These are phyloP conservation scores for Arothron firmamentum DNA, from an alignment of 2,113 vertebrate genomes.

Conservation along the genomic window DNA sequence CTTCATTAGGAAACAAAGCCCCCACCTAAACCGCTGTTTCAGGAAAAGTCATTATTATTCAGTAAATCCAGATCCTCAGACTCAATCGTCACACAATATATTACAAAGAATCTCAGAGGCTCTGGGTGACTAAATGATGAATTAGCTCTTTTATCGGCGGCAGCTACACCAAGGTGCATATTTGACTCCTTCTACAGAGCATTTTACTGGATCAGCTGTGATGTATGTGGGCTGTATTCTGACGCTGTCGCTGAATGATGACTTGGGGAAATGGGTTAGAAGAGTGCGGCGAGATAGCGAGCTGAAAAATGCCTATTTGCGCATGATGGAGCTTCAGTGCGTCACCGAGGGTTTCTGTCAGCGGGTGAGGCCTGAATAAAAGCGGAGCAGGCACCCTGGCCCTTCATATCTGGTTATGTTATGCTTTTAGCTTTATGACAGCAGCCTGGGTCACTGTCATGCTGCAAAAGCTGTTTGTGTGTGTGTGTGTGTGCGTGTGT, in stretches of 20 bases:
- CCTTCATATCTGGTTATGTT: slow-evolving; percentile 45
- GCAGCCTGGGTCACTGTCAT: slow-evolving; percentile 50
- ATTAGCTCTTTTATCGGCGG: slow-evolving; percentile 61
- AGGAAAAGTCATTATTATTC: slow-evolving; percentile 17
- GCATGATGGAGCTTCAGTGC: slow-evolving; percentile 30
- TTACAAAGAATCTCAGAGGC: slow-evolving; percentile 34
- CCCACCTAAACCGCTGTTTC: background rate
- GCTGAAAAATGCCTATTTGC: slow-evolving; percentile 57
- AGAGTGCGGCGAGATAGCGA: slow-evolving; percentile 33
- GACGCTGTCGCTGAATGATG: slow-evolving; percentile 57
- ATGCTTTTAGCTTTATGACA: slow-evolving; percentile 51
- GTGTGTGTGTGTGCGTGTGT: background rate
- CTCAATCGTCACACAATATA: slow-evolving; percentile 27
- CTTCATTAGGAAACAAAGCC: slow-evolving; percentile 14
- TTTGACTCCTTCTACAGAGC: slow-evolving; percentile 52
- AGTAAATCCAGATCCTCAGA: slow-evolving; percentile 27
- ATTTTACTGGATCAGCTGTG: slow-evolving; percentile 49
- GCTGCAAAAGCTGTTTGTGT: slow-evolving; percentile 12
- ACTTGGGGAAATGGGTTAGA: slow-evolving; percentile 66
- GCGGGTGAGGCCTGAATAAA: slow-evolving; percentile 45
- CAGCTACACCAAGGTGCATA: slow-evolving; percentile 51
- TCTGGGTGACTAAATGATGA: slow-evolving; percentile 60
- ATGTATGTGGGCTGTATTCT: slow-evolving; percentile 54
- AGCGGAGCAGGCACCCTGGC: slow-evolving; percentile 25
- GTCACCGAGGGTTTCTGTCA: slow-evolving; percentile 46